Base-by-base conservation (phyloP, 2,113 vertebrate species). In the Eurystomus gularis region DNA sequence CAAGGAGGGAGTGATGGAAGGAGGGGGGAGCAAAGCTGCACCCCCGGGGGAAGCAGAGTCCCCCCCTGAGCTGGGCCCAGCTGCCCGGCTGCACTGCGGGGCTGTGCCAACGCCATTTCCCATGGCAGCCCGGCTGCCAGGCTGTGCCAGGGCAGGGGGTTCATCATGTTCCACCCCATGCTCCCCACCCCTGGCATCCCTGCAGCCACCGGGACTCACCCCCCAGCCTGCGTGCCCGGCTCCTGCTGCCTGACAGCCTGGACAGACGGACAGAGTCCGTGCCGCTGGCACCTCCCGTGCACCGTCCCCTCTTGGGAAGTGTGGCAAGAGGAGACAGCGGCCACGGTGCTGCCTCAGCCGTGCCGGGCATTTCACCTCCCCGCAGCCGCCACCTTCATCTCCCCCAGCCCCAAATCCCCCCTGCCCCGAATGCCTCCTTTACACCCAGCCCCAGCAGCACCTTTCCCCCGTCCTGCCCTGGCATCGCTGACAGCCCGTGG, bases 141-240 rank as follows among this genome's bases (percentile, higher is more conserved):
- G 28, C 70, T 28, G 28, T 10, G 44, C 37, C 17, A 4, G 65
- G 40, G 51, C 40, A 6, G 26, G 42, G 91, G 68, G 13, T 2
- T 78, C 18, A 7, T 18, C 39, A 5, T 4, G 1, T 6, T 18
- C 39, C 37, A 9, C 21, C 37, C 66, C 24, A 1, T 0, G 0
- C 57, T 31, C 42, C 64, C 79, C 28, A 70, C 6, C 40, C 40
- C 49, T 0, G 0, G 68, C 68, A 81, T 7, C 89, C 15, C 54
- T 8, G 1, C 10, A 10, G 66, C 66, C 85, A 44, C 62, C 0
- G 0, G 48, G 40, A 64, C 31, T 28, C 58, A 17, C 8, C n/a
- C 54, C 37, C 17, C 65, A 5, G 28, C 55, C 55, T 3, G 3
- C 3, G 13, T 48, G 40, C 61, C 37, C 8, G 2, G 60, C 61